phyloP scores from a whole-genome alignment of 2,797 vertebrate genomes.

The Taenioides sp. region DNA sequence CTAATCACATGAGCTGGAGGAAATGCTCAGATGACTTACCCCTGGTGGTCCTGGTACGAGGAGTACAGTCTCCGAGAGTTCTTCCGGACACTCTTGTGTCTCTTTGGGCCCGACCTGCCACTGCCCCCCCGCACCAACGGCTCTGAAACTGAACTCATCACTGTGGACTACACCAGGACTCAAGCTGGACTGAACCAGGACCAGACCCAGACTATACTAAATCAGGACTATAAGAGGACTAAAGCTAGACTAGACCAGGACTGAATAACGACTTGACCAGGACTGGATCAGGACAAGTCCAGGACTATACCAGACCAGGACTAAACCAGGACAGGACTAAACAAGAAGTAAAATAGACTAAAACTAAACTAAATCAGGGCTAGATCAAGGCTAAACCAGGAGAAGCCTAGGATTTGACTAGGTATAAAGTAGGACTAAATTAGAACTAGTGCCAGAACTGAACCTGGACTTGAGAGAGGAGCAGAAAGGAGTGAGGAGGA shows the following conservation, averaged over 20 bases:
- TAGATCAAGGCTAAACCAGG: not conserved
- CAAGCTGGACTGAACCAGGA: not conserved
- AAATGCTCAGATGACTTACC: slow-evolving; percentile 73
- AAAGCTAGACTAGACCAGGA: not conserved
- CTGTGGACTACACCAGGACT: slow-evolving; percentile 12
- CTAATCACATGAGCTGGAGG: slow-evolving; percentile 5
- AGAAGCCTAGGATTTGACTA: not conserved
- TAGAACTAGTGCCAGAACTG: not conserved
- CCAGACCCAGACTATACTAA: not conserved
- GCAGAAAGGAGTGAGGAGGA: slow-evolving; percentile 13
- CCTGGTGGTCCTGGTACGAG: slow-evolving; percentile 79
- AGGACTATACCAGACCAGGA: not conserved
- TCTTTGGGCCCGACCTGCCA: slow-evolving; percentile 75
- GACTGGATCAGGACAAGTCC: not conserved
- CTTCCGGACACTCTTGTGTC: slow-evolving; percentile 80
- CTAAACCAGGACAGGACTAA: not conserved
- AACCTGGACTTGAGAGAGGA: not conserved
- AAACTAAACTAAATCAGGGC: not conserved
- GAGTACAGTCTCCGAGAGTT: slow-evolving; percentile 82
- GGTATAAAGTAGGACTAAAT: not conserved
- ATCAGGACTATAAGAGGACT: not conserved
- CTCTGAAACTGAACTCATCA: slow-evolving; percentile 74
- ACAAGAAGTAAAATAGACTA: not conserved
- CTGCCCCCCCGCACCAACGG: slow-evolving; percentile 61
- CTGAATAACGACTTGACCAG: not conserved